Percentiles rank a stretch among this genome's conserved stretches.
These are phyloP conservation scores for Synanthedon tipuliformis DNA, from an alignment of 2,888 invertebrate genomes.

Conservation along the genomic window DNA sequence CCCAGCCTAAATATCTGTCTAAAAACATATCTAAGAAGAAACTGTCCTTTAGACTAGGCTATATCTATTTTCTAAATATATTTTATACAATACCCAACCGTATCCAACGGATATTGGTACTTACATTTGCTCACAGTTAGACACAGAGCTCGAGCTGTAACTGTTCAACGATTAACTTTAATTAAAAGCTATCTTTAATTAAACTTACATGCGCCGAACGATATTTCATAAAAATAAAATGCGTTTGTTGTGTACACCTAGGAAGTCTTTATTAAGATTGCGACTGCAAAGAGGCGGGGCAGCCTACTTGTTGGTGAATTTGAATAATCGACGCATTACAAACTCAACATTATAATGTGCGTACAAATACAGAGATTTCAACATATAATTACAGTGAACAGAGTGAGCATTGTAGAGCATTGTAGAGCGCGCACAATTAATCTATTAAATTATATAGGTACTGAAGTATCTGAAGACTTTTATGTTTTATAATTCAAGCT, in stretches of 20 bases:
- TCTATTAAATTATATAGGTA: conserved; percentile 23
- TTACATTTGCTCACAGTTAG: neutral
- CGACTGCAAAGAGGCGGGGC: conserved; percentile 61
- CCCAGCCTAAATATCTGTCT: no score
- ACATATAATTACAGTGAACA: conserved; percentile 25
- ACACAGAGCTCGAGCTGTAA: conserved; percentile 12
- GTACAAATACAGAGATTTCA: conserved; percentile 33
- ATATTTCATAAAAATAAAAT: conserved; percentile 56
- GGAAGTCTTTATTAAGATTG: conserved; percentile 69
- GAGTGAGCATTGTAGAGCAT: conserved; percentile 15
- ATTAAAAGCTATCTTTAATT: conserved; percentile 63
- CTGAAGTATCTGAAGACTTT: no score
- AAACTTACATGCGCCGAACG: conserved; percentile 38
- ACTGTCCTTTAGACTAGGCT: no score
- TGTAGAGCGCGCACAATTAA: conserved; percentile 23
- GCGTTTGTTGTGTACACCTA: conserved; percentile 43
- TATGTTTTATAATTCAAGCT: no score
- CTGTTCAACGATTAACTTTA: conserved; percentile 50
- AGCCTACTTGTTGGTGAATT: conserved; percentile 52
- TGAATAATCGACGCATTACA: conserved; percentile 59
- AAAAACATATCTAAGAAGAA: no score
- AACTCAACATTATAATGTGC: conserved; percentile 38
- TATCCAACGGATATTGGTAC: no score
- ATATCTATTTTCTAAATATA: no score
- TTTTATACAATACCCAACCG: no score